Evolutionary conservation across 2,888 invertebrate genomes (phyloP).

Genomic region (Lepidocyrtoides sp.): DNA sequence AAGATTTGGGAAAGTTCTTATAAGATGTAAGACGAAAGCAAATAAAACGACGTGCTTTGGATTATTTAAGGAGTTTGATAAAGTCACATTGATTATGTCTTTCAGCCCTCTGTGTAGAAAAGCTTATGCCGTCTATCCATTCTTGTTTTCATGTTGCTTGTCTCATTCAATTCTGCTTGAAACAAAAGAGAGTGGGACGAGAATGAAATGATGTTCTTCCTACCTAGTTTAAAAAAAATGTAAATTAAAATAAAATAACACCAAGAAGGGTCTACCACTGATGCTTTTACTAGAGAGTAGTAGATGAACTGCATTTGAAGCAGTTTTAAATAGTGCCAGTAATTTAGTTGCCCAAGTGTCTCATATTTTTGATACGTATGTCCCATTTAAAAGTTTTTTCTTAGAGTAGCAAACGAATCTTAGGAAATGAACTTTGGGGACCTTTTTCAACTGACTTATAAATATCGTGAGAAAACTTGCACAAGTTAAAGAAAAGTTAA

Average conservation of each 20-base stretch:
- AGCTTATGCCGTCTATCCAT: background rate
- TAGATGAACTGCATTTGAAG: too few species aligned
- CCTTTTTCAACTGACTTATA: background rate
- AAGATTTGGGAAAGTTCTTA: background rate
- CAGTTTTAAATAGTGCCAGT: background rate
- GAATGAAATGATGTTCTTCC: background rate
- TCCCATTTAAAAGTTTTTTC: background rate
- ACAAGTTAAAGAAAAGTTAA: background rate
- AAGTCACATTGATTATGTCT: background rate
- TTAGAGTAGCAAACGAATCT: background rate
- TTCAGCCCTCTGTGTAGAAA: background rate
- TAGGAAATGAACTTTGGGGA: conserved; percentile 10
- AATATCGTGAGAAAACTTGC: conserved; percentile 18
- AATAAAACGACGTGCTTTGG: conserved; percentile 30
- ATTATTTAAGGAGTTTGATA: conserved; percentile 28
- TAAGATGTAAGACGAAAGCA: background rate
- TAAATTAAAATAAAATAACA: conserved; percentile 25
- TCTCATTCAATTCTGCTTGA: conserved; percentile 56
- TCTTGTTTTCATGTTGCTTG: conserved; percentile 9
- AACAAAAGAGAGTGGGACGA: background rate
- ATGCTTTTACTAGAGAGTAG: too few species aligned
- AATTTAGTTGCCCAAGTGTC: conserved; percentile 19
- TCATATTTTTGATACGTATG: background rate
- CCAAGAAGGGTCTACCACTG: background rate
- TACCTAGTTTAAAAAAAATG: conserved; percentile 28